Evolutionary conservation across 2,888 invertebrate genomes (phyloP), one percentile per base, ranked within the genome.

Genomic region (Maniola hyperantus): DNA sequence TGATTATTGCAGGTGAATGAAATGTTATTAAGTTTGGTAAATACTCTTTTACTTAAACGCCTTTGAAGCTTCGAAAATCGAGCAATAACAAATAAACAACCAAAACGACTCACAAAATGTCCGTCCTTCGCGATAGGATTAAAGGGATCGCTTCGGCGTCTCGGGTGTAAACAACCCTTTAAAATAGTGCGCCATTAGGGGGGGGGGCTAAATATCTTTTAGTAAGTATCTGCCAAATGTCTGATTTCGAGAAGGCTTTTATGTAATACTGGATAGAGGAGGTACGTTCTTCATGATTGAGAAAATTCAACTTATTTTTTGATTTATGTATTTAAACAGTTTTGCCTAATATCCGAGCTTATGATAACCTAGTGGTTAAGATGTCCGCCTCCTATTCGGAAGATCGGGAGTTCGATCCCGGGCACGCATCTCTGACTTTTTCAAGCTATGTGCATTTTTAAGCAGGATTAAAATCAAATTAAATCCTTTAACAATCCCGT

Each of bases 141-240:
- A 67, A 63, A 67, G 72, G 70, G 68, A 66, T 71, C 39, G 66
- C 67, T 58, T 51, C 67, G 60, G 65, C 67, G 64, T 68, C 68
- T 69, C 73, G 79, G 73, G 74, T 84, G 86, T 84, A 84, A 87
- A 88, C 84, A 87, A 88, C 87, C 88, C 89, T 89, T 89, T 88
- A 83, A 85, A 87, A 85, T 88, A 88, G 88, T 88, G 86, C 81
- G 85, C 81, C 79, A 83, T 81, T 80, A 81, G 65, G 70, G 75
- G 76, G 78, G 76, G 67, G 73, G 73, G 79, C 83, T 84, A 87
- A 88, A 88, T 87, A 87, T 87, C 87, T 87, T 88, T 90, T 88
- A 89, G 87, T 89, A 87, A 89, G 87, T 89, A 87, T 88, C 88
- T 90, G 88, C 84, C 85, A 88, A 89, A 88, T 84, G 85, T 87